Base-by-base conservation (phyloP, 2,888 invertebrate genomes). In the Tinea pellionella region DNA sequence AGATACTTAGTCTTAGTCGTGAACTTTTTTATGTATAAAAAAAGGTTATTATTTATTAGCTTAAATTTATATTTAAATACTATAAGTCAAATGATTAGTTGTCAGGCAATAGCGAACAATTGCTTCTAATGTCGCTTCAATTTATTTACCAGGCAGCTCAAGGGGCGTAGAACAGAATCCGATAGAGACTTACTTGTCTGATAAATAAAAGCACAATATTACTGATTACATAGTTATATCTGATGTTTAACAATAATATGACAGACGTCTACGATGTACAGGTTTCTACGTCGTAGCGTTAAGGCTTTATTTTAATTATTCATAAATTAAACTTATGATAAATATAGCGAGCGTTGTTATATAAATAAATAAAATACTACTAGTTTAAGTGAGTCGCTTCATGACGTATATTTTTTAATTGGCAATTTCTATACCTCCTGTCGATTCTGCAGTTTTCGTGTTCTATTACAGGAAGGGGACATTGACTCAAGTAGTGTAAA, bases 401-500 rank as follows among this genome's bases (percentile, higher is more conserved):
- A 24, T 24, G 24, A n/a, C n/a, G n/a, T n/a, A n/a, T n/a, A n/a
- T 3, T 24, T 24, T 24, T 24, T 2, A 6, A 24, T 6, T 24
- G 6, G 24, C 3, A 24, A 24, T 2, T 24, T 2, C 24, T 24
- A 24, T 3, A 3, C 6, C 3, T 37, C 37, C 37, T 9, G 15
- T 47, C 78, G 60, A 70, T 83, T 84, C 81, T 83, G 85, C 82
- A 82, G 87, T 80, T 86, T 85, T 78, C 82, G 74, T 80, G 77
- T 84, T 63, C 72, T 69, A 68, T 64, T 66, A 69, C 78, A 74
- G 76, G 74, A 82, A 78, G 83, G 86, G 87, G 87, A 84, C 87
- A 83, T 86, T 87, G 87, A 87, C 87, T 83, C 78, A 83, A 82
- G 78, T 73, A 83, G 79, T 82, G 87, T 87, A 87, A 86, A 87